Base-by-base conservation (phyloP, 2,113 vertebrate species). In the Gallinago media region DNA sequence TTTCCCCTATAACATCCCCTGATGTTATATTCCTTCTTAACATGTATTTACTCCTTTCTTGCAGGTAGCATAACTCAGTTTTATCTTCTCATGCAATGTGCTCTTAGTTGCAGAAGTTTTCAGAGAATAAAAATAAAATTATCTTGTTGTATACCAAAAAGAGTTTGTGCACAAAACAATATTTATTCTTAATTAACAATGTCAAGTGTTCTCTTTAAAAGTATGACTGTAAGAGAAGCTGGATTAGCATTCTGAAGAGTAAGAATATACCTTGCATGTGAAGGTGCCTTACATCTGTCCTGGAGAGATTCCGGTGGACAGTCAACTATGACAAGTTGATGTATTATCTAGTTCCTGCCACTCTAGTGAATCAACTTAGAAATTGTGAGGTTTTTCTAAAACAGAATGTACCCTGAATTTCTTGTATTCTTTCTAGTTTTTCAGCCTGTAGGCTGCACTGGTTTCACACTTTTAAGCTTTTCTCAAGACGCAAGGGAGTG, bases 31-130 rank as follows among this genome's bases (percentile, higher is more conserved):
- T 79, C 20, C 19, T 91, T 17, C 32, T 79, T 71, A 88, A 44
- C 5, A 12, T 15, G 9, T 20, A 4, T 49, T 88, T 59, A 40
- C 36, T 6, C 46, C 32, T 85, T 86, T 80, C 34, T 70, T 85
- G 44, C 68, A 98, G 98, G 94, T 97, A 98, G 6, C 6, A 58
- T 9, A 97, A 96, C 63, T 98, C 98, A 96, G 97, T 58, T 90
- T 97, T 38, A 97, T 97, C 70, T 98, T 74, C 97, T 91, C 97
- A 98, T 90, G 68, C 9, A 98, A 80, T 56, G 93, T 97, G 76
- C 85, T 98, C 22, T 97, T 95, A 84, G 92, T 98, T 98, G n/a
- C 98, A 98, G 6, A 96, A 97, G 16, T 71, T 96, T 98, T 97
- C 62, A 98, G 98, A 19, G 97, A 98, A 85, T 87, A 92, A 86